Evolutionary conservation across 2,888 invertebrate genomes (phyloP), one percentile per base, ranked within the genome.

Genomic region (Podabrus alpinus): DNA sequence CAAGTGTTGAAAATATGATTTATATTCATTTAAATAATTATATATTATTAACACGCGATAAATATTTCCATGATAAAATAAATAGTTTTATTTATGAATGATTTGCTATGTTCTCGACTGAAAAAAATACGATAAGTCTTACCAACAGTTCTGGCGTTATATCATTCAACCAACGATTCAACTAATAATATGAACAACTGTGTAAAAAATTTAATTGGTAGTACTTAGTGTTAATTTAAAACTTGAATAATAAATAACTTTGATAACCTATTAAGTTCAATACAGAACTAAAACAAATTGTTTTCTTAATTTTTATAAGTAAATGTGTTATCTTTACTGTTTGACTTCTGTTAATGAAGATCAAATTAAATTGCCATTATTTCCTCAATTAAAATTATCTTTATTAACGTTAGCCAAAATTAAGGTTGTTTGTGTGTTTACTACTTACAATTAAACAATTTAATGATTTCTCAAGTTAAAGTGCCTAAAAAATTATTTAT

Each of bases 281-380:
- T 72, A 61, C 71, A 62, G 71, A 71, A 74, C 71, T 71, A 71
- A 68, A 60, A 61, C 70, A 29, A 68, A 74, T 74, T 62, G 21
- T 13, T 72, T 29, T 64, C 71, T 72, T 75, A 72, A 69, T 59
- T 66, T 62, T 62, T 69, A 67, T 29, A 61, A 69, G 24, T 24
- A 80, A 79, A 81, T 78, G 77, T 62, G 72, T 75, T 75, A 75
- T 75, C 75, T 75, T 75, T 75, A 75, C 72, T 69, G 66, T 69
- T 69, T 66, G 72, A 75, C 75, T 75, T 75, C 75, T 75, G 75
- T 75, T 72, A 62, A 70, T 66, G 66, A 75, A 59, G 61, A 72
- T 69, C 45, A 68, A 74, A 68, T 17, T 66, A 70, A 73, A 67
- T 70, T 71, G 72, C 74, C 72, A 60, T 74, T 67, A 67, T 67